Conservation (phyloP, 2,797 vertebrate species). For the Balearica regulorum region DNA sequence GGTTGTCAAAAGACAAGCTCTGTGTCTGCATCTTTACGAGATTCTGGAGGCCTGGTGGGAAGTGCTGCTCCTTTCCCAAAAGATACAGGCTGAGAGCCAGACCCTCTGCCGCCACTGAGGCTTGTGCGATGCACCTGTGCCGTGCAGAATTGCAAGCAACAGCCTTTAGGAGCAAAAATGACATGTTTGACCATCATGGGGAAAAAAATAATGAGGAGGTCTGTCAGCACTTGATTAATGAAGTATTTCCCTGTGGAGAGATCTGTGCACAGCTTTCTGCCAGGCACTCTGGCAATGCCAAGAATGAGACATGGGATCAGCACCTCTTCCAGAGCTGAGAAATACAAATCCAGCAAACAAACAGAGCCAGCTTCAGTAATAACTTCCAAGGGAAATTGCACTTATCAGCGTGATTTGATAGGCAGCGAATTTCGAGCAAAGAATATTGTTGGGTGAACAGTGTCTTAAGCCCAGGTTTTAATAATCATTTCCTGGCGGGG, state of each 20-base stretch:
- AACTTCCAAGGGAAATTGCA: background rate
- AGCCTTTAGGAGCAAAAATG: background rate
- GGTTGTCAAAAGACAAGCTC: background rate
- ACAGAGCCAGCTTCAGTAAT: background rate
- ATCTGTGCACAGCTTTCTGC: background rate
- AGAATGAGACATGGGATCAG: background rate
- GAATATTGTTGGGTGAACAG: background rate
- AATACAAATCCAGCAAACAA: background rate
- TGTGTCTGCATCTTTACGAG: background rate
- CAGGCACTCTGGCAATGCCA: background rate
- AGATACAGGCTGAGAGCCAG: background rate
- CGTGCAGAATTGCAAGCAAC: background rate
- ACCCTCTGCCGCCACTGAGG: background rate
- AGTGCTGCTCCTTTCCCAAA: background rate
- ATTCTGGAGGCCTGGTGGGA: background rate
- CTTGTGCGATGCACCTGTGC: background rate
- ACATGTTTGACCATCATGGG: background rate
- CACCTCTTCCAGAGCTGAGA: slow-evolving; percentile 10
- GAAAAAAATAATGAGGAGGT: background rate
- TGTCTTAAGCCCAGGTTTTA: background rate
- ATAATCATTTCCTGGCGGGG: background rate
- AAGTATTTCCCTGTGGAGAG: background rate
- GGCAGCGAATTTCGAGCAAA: background rate
- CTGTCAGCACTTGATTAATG: slow-evolving; percentile 3
- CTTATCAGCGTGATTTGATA: background rate